Base-by-base conservation (phyloP, 2,888 invertebrate species). In the Liodrosophila aerea region DNA sequence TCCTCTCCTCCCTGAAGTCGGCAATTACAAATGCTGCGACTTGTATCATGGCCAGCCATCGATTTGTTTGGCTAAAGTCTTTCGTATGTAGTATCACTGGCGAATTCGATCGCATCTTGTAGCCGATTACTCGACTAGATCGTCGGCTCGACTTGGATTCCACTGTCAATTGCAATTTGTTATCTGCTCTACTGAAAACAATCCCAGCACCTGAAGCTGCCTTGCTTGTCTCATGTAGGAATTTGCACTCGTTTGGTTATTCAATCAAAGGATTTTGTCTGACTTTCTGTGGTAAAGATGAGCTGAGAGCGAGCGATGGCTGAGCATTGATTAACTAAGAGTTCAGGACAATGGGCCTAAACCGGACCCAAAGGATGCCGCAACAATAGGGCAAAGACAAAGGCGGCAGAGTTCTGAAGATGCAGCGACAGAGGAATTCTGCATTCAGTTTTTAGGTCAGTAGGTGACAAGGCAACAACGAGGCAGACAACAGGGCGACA, bases 91-190 rank as follows among this genome's bases (percentile, higher is more conserved):
- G n/a, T n/a, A n/a, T 86, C 80, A 78, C 69, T 77, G 80, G 85
- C 81, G 82, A 87, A 87, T 87, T 86, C 81, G 81, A 88, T 87
- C 76, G 86, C 84, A 88, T 88, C 87, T 85, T 81, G 87, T 87
- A 30, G n/a, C 68, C 49, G 64, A 57, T 72, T 12, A 11, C 36
- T 7, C 70, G 64, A 22, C 22, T 22, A 22, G 22, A 74, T 81
- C 71, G 71, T 81, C 71, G 71, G 73, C 46, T 58, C 45, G 54
- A 63, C 50, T 68, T 71, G 63, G 65, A 57, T 77, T 82, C 74
- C 80, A 86, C 87, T 87, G 88, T 88, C 87, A 88, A 87, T 87
- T 88, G 87, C 85, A 87, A 87, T 88, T 87, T 88, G 87, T 88
- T 87, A 86, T 85, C 69, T 54, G 64, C 50, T 59, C 37, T 18